A percentile compares a stretch with the other conserved stretches of the same genome.
Conservation (phyloP, 2,113 vertebrate genomes). For the Chloropsis cyanopogon region DNA sequence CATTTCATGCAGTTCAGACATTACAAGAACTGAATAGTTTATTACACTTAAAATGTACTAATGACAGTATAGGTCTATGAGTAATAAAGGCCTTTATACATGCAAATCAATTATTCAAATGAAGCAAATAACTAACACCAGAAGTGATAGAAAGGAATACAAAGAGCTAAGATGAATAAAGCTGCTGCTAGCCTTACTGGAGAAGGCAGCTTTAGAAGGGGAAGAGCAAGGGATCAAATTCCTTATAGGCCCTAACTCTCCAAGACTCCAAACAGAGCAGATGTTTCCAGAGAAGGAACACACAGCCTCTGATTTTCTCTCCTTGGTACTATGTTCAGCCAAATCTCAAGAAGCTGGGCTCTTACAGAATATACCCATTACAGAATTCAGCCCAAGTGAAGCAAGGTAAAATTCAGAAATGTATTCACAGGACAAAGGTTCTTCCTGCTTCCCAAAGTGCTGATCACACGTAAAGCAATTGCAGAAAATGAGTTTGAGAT, state of each 20-base stretch:
- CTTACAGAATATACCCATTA: neutral
- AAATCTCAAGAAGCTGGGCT: neutral
- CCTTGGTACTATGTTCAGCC: neutral
- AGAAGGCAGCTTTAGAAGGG: neutral
- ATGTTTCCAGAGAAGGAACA: neutral
- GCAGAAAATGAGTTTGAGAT: neutral
- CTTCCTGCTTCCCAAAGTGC: neutral
- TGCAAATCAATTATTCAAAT: neutral
- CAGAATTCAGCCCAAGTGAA: neutral
- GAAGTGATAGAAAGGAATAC: neutral
- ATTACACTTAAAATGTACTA: neutral
- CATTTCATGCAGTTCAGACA: neutral
- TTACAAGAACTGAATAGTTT: neutral
- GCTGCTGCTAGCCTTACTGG: neutral
- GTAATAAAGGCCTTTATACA: neutral
- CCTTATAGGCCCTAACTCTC: neutral
- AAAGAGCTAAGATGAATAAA: neutral
- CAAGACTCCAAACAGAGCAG: neutral
- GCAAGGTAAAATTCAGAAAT: neutral
- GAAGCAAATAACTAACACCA: neutral
- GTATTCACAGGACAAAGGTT: neutral
- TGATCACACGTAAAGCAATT: neutral
- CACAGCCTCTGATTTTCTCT: neutral
- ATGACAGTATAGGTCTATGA: neutral
- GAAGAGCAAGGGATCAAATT: neutral